A percentile compares a stretch with the other conserved stretches of the same genome.
phyloP scores from a whole-genome alignment of 2,888 invertebrate species.

The Notocelia uddmanniana region DNA sequence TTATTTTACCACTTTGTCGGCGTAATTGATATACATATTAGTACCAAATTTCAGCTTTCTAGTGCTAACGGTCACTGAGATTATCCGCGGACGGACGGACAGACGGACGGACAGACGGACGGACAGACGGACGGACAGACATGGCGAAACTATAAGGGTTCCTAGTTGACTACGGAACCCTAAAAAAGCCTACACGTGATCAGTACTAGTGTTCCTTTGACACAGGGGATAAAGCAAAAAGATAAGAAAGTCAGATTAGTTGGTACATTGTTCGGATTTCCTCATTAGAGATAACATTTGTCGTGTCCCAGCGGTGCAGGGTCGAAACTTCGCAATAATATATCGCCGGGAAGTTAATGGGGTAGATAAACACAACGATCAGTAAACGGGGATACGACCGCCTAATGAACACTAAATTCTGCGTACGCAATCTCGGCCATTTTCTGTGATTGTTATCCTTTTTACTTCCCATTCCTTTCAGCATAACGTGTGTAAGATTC shows the following conservation, averaged over 20 bases:
- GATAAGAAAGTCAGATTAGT: slow-evolving; percentile 39
- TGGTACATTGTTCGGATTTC: slow-evolving; percentile 50
- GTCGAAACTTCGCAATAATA: slow-evolving; percentile 49
- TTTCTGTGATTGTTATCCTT: slow-evolving; percentile 30
- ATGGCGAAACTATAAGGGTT: too few relatives aligned
- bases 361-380: slow-evolving; percentile 62
- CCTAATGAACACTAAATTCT: slow-evolving; percentile 44
- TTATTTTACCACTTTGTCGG: too few relatives aligned
- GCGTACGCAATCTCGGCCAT: slow-evolving; percentile 33
- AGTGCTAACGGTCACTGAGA: too few relatives aligned
- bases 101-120: too few relatives aligned
- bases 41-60: too few relatives aligned
- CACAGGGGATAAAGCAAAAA: slow-evolving; percentile 1
- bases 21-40: too few relatives aligned
- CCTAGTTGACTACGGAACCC: too few relatives aligned
- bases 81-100: too few relatives aligned
- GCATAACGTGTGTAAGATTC: too few relatives aligned
- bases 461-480: neutral
- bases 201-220: neutral
- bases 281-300: slow-evolving; percentile 55
- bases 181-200: neutral
- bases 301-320: slow-evolving; percentile 41
- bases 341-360: slow-evolving; percentile 58
- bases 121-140: too few relatives aligned
- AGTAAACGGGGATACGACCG: slow-evolving; percentile 48